Conservation (phyloP, 1,140 invertebrate genomes). For the Armadillidium nasatum region DNA sequence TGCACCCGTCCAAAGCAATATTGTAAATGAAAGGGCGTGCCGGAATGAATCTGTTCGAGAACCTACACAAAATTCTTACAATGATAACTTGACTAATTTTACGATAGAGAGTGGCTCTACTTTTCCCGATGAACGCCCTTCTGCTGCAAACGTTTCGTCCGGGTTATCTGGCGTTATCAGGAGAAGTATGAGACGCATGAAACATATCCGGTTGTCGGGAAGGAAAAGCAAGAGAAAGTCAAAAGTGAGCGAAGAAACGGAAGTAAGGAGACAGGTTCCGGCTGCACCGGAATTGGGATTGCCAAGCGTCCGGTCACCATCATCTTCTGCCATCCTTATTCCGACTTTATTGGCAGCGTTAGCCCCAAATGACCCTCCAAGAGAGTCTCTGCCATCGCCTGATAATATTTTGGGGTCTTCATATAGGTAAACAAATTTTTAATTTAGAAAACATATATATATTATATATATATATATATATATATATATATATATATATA, state of each 20-base stretch:
- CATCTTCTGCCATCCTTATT: slow-evolving; percentile 18
- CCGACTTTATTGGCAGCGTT: slow-evolving; percentile 21
- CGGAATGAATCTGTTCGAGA: background rate
- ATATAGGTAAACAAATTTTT: background rate
- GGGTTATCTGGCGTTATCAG: background rate
- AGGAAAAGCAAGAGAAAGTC: background rate
- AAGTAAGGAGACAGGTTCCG: slow-evolving; percentile 17
- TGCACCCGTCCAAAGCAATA: background rate
- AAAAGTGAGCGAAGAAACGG: slow-evolving; percentile 24
- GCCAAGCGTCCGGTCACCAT: slow-evolving; percentile 18
- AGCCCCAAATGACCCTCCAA: slow-evolving; percentile 9
- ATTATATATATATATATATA: too few species aligned
- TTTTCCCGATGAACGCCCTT: background rate
- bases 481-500: too few species aligned
- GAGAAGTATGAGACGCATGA: background rate
- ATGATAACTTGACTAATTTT: too few species aligned
- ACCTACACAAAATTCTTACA: background rate
- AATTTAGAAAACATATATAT: too few species aligned
- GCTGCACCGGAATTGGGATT: slow-evolving; percentile 3
- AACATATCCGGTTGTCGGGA: slow-evolving; percentile 8
- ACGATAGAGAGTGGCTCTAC: background rate
- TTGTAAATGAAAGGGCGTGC: background rate
- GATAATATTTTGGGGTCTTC: background rate
- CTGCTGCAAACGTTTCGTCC: background rate
- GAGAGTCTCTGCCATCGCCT: slow-evolving; percentile 16